Evolutionary conservation across 2,888 invertebrate species (phyloP), one percentile per base, ranked within the genome.

Genomic region (Cyrtodaria siliqua): DNA sequence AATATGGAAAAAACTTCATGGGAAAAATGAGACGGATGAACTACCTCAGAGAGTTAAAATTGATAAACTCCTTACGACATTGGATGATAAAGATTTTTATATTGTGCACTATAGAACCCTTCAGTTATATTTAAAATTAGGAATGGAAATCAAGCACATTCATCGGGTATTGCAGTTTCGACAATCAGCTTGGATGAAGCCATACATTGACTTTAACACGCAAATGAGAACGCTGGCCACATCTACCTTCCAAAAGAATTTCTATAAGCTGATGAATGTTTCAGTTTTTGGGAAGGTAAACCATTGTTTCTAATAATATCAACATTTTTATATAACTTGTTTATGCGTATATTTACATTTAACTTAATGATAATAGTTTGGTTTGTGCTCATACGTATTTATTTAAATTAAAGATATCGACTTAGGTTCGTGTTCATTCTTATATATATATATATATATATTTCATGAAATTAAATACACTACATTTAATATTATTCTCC

Each of bases 221-320:
- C 40, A 63, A 18, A 49, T 23, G 38, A 9, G 47, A 76, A n/a
- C 59, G 53, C 52, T 50, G 89, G n/a, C 86, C 80, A 93, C 90
- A 70, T 88, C 75, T 87, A 93, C 73, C 64, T 80, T 82, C 42
- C 60, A 76, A 18, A 77, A 42, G 72, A 63, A 88, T 33, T 86
- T 79, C 73, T 79, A 79, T 78, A 62, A 70, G 72, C 29, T 82
- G 23, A 78, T 72, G 89, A 62, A 87, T 78, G 79, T 93, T 68
- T 68, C 83, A n/a, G 86, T 90, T 23, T 92, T 87, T 82, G 90
- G 91, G 2, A 93, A 93, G 86, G 91, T 91, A 23, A 44, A 16
- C 16, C 4, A 8, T 44, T 47, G 2, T 16, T 59, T 33, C n/a
- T n/a, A n/a, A n/a, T n/a, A n/a, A n/a, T n/a, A n/a, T n/a, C n/a